Conservation (phyloP, 1,140 invertebrate species). For the Trissolcus basalis region DNA sequence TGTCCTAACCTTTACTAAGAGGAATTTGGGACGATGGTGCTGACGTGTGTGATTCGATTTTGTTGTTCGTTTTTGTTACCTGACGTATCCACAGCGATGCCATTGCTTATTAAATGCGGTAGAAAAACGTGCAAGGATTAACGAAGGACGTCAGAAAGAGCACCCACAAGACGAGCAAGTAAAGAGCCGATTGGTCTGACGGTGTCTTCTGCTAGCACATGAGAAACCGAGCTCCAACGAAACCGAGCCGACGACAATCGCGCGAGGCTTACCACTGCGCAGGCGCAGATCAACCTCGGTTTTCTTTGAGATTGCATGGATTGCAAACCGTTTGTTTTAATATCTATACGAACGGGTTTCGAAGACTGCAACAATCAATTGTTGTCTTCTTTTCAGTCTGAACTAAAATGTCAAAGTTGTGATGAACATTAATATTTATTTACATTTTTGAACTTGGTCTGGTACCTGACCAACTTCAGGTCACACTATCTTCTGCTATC, state of each 20-base stretch:
- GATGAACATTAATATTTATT: too few species aligned
- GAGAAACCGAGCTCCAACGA: neutral
- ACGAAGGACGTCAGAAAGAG: constrained; percentile 61
- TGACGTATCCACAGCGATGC: constrained; percentile 73
- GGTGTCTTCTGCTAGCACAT: constrained; percentile 61
- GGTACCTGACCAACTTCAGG: too few species aligned
- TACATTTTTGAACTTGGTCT: too few species aligned
- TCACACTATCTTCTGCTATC: too few species aligned
- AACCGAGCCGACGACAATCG: neutral
- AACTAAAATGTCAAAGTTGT: too few species aligned
- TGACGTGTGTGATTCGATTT: neutral
- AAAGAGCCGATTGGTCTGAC: constrained; percentile 39
- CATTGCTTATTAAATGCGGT: constrained; percentile 64
- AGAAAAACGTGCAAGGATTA: constrained; percentile 49
- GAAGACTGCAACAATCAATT: too few species aligned
- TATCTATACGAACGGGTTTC: too few species aligned
- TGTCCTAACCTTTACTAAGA: neutral
- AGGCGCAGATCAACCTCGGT: neutral
- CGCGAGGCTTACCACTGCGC: neutral
- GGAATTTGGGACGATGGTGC: neutral
- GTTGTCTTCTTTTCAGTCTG: too few species aligned
- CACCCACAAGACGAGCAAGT: constrained; percentile 40
- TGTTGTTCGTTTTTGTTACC: constrained; percentile 61
- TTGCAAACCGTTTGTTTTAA: too few species aligned
- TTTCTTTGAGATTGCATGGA: too few species aligned